These are phyloP conservation scores for Podarcis muralis DNA, from an alignment of 2,113 vertebrate genomes.

Conservation along the genomic window DNA sequence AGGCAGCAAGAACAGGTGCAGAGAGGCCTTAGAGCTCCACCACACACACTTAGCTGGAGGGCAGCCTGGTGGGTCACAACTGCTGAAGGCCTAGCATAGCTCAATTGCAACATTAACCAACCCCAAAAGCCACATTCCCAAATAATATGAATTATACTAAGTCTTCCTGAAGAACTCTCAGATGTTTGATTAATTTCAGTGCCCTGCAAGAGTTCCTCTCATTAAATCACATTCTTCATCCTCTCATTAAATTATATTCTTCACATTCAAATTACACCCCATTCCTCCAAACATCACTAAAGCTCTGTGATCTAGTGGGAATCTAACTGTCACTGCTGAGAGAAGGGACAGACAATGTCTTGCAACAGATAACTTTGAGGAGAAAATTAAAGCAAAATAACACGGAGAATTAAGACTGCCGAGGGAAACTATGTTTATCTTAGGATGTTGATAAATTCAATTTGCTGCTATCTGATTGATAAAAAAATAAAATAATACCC, in stretches of 20 bases:
- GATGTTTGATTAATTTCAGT: constrained; percentile 33
- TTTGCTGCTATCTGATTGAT: constrained; percentile 15
- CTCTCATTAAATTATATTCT: constrained; percentile 22
- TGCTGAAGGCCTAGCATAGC: not conserved
- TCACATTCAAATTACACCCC: constrained; percentile 3
- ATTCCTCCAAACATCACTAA: not conserved
- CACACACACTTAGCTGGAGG: not conserved
- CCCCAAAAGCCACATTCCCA: constrained; percentile 13
- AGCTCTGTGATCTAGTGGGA: not conserved
- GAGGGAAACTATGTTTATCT: not conserved
- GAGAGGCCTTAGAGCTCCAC: no score
- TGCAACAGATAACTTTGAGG: not conserved
- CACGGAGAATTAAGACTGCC: constrained; percentile 12
- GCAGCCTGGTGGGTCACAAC: not conserved
- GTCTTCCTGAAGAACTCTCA: constrained; percentile 4
- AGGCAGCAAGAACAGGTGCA: not conserved
- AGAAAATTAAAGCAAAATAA: constrained; percentile 20
- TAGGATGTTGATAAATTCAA: not conserved
- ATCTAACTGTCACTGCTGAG: not conserved
- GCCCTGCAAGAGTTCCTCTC: not conserved
- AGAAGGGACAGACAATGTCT: not conserved
- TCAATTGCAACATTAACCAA: not conserved
- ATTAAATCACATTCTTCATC: constrained; percentile 20
- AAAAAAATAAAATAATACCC: not conserved
- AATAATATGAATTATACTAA: constrained; percentile 3